Evolutionary conservation across 2,113 vertebrate genomes (phyloP).

Genomic region (Thamnophis sirtalis): DNA sequence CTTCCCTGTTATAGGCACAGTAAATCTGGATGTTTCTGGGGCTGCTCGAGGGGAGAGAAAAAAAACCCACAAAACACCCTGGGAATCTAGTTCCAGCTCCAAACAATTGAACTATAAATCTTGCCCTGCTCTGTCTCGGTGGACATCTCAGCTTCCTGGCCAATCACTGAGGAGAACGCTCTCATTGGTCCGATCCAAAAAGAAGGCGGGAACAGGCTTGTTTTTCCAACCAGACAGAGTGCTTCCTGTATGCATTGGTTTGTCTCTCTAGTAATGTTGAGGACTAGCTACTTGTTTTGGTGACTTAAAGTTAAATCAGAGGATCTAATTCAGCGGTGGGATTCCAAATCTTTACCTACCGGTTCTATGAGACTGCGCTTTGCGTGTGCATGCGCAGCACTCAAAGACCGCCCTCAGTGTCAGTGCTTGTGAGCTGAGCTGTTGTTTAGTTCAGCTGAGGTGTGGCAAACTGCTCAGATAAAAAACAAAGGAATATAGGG

Average conservation of each 20-base stretch:
- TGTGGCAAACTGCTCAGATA: no score
- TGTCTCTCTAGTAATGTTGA: background rate
- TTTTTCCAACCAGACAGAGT: background rate
- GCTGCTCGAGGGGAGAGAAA: background rate
- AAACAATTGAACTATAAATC: background rate
- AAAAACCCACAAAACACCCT: background rate
- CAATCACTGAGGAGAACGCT: background rate
- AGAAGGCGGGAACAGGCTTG: background rate
- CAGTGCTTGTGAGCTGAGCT: no score
- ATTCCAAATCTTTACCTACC: no score
- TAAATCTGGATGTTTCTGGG: background rate
- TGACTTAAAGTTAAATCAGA: background rate
- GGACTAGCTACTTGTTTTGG: background rate
- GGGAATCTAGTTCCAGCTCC: background rate
- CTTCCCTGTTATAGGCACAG: background rate
- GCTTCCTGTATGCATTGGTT: background rate
- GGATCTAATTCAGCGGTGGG: background rate
- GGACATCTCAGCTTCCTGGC: background rate
- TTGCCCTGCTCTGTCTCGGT: background rate
- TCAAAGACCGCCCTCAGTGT: no score
- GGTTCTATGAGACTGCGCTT: no score
- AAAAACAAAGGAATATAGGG: no score
- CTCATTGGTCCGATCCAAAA: background rate
- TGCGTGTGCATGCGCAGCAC: no score
- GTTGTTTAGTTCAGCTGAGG: no score